Percentiles rank a stretch among this genome's conserved stretches.
Conservation (phyloP, 1,140 invertebrate species). For the Dendroctonus valens region DNA sequence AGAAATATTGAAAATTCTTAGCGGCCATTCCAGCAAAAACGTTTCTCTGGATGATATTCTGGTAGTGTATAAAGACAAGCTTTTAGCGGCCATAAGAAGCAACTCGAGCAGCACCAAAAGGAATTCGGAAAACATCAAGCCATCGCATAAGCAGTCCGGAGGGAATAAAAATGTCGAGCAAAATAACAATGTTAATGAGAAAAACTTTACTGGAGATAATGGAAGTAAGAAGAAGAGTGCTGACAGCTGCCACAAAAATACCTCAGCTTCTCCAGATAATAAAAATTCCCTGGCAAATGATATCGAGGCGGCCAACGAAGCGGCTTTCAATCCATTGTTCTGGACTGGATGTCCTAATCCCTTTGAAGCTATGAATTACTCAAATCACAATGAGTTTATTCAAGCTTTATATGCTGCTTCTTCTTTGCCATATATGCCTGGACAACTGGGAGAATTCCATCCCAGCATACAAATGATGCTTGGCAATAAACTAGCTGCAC, state of each 20-base stretch:
- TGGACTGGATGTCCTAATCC: slow-evolving; percentile 69
- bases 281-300: slow-evolving; percentile 54
- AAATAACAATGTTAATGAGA: slow-evolving; percentile 33
- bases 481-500: slow-evolving; percentile 44
- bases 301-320: slow-evolving; percentile 64
- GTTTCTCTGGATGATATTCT: slow-evolving; percentile 58
- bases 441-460: slow-evolving; percentile 53
- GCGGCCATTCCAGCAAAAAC: slow-evolving; percentile 43
- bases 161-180: slow-evolving; percentile 21
- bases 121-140: slow-evolving; percentile 3
- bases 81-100: slow-evolving; percentile 73
- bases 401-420: slow-evolving; percentile 49
- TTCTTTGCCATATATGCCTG: slow-evolving; percentile 49
- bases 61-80: slow-evolving; percentile 56
- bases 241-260: background rate
- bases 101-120: slow-evolving; percentile 55
- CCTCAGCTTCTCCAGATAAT: slow-evolving; percentile 39
- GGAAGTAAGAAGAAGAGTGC: slow-evolving; percentile 11
- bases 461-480: slow-evolving; percentile 47
- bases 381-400: slow-evolving; percentile 52
- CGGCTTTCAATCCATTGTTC: slow-evolving; percentile 67
- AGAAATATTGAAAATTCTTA: slow-evolving; percentile 72
- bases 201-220: background rate
- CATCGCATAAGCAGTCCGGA: background rate
- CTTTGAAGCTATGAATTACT: slow-evolving; percentile 51